Percentiles rank a stretch among this genome's conserved stretches.
phyloP scores from a whole-genome alignment of 2,797 vertebrate species.

The Holocentrus rufus region DNA sequence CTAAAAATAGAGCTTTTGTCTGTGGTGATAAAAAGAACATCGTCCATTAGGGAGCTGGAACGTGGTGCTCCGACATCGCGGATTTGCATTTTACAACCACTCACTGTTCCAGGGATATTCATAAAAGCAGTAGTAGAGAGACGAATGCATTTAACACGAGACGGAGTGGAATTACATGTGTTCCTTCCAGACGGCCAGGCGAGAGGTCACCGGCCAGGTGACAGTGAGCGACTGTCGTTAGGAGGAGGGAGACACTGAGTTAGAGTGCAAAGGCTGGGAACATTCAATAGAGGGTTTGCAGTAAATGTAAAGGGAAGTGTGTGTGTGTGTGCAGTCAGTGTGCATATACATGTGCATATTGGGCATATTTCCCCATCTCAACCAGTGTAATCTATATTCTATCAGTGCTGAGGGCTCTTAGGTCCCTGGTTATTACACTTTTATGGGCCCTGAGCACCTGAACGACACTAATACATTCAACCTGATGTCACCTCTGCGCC shows the following conservation, averaged over 20 bases:
- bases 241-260: not conserved
- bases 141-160: constrained; percentile 5
- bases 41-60: constrained; percentile 8
- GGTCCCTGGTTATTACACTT: constrained; percentile 27
- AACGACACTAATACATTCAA: constrained; percentile 32
- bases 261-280: constrained; percentile 5
- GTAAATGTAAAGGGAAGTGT: not conserved
- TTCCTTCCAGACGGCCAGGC: not conserved
- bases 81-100: constrained; percentile 30
- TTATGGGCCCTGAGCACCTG: constrained; percentile 29
- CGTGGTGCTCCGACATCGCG: not conserved
- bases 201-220: not conserved
- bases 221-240: not conserved
- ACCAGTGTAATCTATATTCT: constrained; percentile 44
- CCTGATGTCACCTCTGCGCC: constrained; percentile 32
- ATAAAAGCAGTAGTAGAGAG: not conserved
- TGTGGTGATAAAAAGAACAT: constrained; percentile 13
- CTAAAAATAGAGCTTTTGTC: constrained; percentile 31
- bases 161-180: not conserved
- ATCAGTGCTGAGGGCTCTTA: constrained; percentile 30
- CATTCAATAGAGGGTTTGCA: constrained; percentile 1
- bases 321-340: not conserved
- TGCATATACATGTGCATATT: constrained; percentile 7
- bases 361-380: constrained; percentile 3
- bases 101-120: constrained; percentile 1